These are phyloP conservation scores for Drosophila bifasciata DNA, from an alignment of 1,140 invertebrate species.

Conservation along the genomic window DNA sequence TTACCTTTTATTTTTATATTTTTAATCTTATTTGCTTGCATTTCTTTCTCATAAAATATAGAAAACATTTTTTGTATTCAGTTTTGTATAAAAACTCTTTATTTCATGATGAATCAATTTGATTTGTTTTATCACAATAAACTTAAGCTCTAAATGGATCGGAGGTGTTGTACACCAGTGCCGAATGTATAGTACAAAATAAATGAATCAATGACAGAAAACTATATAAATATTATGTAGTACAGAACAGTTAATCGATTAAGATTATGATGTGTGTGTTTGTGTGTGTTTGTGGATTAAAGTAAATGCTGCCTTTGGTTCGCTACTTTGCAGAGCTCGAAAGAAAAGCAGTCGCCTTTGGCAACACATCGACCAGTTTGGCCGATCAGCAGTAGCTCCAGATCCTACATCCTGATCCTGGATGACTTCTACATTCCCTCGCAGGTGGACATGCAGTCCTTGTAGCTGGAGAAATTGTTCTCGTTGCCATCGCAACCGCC, in stretches of 20 bases:
- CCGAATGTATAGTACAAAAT: slow-evolving; percentile 31
- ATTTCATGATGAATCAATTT: slow-evolving; percentile 43
- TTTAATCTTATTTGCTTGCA: neutral
- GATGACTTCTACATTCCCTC: slow-evolving; percentile 79
- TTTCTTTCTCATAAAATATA: neutral
- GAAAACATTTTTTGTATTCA: neutral
- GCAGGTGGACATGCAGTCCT: slow-evolving; percentile 85
- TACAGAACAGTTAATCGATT: slow-evolving; percentile 46
- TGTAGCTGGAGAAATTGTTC: slow-evolving; percentile 87
- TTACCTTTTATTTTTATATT: neutral
- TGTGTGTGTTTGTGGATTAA: slow-evolving; percentile 27
- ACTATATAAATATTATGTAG: slow-evolving; percentile 76
- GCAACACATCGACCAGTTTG: slow-evolving; percentile 52
- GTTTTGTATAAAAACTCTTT: slow-evolving; percentile 38
- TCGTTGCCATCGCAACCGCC: slow-evolving; percentile 89
- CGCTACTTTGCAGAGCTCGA: slow-evolving; percentile 39
- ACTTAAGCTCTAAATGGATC: slow-evolving; percentile 62
- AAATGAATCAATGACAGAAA: slow-evolving; percentile 64
- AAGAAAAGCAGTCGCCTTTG: slow-evolving; percentile 69
- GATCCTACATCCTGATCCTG: neutral
- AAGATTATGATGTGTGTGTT: slow-evolving; percentile 36
- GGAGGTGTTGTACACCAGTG: slow-evolving; percentile 48
- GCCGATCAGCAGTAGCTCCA: slow-evolving; percentile 13
- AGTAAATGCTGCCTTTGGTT: slow-evolving; percentile 74
- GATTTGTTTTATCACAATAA: slow-evolving; percentile 73